Base-by-base conservation (phyloP, 2,113 vertebrate genomes). In the Hystrix cristata region DNA sequence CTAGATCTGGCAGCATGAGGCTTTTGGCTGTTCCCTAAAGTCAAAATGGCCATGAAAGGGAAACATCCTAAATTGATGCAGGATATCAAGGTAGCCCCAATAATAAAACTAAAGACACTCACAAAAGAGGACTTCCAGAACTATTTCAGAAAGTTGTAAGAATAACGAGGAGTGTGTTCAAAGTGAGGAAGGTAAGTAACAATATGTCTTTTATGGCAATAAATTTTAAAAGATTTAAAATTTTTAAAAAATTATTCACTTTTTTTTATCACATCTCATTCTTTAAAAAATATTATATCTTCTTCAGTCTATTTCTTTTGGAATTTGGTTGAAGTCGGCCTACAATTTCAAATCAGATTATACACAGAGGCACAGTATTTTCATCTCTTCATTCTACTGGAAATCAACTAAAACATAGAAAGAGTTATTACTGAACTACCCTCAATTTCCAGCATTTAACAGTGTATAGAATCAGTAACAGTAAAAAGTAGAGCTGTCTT, bases 281-380 rank as follows among this genome's bases (percentile, higher is more conserved):
- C 72, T 48, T 46, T 74, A 27, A 74, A 74, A 74, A 74, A 43
- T 48, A 48, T 69, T 74, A 46, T 84, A 10, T 65, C 76, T 85
- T 90, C 65, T 60, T 85, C 8, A 80, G 12, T 2, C 55, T 34
- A 59, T 91, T 88, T 84, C 3, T 34, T 67, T 51, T 87, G 57
- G 53, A 90, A 81, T 62, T 90, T 60, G 53, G 53, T 48, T 90
- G 62, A 92, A 90, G 59, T 87, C 90, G 53, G 43, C 60, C 51
- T 90, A 29, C 59, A 87, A 69, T 5, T 62, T 67, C 57, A 94
- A 90, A 89, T 90, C 81, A 91, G 81, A 84, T 59, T 91, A 92
- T 43, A 85, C 16, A 67, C 11, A 76, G 53, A 83, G 51, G 72
- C 21, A 76, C 21, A 65, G 53, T 18, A 86, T 92, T 62, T 96